Conservation (phyloP, 92 coral and sea anemone genomes). For the Virgularia gustaviana region DNA sequence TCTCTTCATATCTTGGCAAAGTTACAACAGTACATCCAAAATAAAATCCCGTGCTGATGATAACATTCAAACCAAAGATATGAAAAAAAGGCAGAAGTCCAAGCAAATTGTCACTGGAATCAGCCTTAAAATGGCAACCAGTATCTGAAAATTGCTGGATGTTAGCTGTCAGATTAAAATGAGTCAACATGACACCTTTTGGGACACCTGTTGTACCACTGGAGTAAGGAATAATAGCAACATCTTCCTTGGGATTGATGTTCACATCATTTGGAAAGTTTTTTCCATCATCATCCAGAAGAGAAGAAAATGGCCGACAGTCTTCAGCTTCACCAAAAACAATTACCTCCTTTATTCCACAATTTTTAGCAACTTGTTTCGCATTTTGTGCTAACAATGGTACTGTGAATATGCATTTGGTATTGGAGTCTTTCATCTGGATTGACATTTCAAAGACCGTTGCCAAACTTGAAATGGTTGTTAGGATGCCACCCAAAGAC, state of each 20-base stretch:
- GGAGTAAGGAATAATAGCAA: slow-evolving; percentile 71
- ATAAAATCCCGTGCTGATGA: slow-evolving; percentile 46
- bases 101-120: slow-evolving; percentile 52
- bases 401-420: slow-evolving; percentile 58
- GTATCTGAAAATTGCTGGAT: slow-evolving; percentile 45
- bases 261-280: slow-evolving; percentile 48
- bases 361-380: slow-evolving; percentile 53
- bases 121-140: slow-evolving; percentile 31
- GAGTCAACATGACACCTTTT: slow-evolving; percentile 92
- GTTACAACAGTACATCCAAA: slow-evolving; percentile 68
- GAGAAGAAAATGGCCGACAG: slow-evolving; percentile 55
- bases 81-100: slow-evolving; percentile 80
- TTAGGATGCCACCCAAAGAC: slow-evolving; percentile 68
- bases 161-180: slow-evolving; percentile 71
- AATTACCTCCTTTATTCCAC: slow-evolving; percentile 58
- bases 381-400: slow-evolving; percentile 60
- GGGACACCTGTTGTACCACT: slow-evolving; percentile 91
- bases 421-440: slow-evolving; percentile 65
- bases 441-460: slow-evolving; percentile 59
- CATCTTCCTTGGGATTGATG: slow-evolving; percentile 69
- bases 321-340: slow-evolving; percentile 83
- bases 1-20: slow-evolving; percentile 66
- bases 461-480: slow-evolving; percentile 68
- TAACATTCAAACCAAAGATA: slow-evolving; percentile 57
- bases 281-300: slow-evolving; percentile 62